Percentiles rank a stretch among this genome's conserved stretches.
Conservation (phyloP, 2,113 vertebrate species). For the Melozone crissalis region DNA sequence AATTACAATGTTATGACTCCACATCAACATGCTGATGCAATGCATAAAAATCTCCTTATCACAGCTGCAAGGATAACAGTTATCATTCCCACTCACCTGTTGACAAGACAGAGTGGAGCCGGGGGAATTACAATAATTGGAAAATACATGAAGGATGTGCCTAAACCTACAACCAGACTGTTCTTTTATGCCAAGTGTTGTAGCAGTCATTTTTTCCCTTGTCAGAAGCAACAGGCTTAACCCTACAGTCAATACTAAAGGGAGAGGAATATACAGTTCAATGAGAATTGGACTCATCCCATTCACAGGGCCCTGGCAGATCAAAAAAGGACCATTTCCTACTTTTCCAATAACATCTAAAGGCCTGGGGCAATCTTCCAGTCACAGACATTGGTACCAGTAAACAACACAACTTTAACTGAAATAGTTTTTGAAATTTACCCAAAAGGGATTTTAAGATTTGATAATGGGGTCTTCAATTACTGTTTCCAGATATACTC, state of each 20-base stretch:
- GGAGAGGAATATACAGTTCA: background rate
- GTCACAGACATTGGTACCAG: constrained; percentile 49
- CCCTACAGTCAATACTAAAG: background rate
- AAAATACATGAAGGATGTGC: background rate
- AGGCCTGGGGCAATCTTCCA: constrained; percentile 36
- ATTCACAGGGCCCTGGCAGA: constrained; percentile 1
- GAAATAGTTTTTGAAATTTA: constrained; percentile 54
- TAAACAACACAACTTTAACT: constrained; percentile 33
- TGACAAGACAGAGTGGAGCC: background rate
- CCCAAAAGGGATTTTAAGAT: constrained; percentile 12
- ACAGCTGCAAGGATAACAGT: background rate
- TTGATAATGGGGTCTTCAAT: constrained; percentile 6
- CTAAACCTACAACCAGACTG: background rate
- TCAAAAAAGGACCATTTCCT: constrained; percentile 16
- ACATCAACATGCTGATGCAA: background rate
- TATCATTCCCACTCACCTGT: background rate
- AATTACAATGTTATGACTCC: background rate
- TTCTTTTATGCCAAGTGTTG: background rate
- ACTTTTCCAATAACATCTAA: constrained; percentile 17
- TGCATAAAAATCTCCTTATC: background rate
- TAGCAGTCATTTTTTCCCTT: background rate
- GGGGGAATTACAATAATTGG: background rate
- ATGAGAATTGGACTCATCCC: constrained; percentile 29
- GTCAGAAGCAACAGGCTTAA: constrained; percentile 10
- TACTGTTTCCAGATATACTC: background rate